Conservation (phyloP, 37 sponge, comb jelly and placozoan species). For the Ephydatia muelleri region DNA sequence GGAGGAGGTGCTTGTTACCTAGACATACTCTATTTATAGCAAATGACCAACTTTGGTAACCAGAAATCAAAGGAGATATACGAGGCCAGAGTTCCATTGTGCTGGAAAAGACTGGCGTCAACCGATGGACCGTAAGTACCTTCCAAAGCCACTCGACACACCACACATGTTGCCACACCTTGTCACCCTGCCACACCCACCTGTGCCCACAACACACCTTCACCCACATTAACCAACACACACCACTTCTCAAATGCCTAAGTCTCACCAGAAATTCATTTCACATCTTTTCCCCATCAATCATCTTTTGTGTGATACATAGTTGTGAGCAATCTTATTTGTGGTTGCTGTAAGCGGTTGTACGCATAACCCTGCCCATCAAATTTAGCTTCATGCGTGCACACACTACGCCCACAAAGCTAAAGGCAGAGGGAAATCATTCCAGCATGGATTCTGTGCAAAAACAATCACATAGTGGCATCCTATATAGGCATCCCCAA, state of each 20-base stretch:
- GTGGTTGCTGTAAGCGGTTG: no score
- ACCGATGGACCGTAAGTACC: slow-evolving; percentile 50
- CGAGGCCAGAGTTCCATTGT: slow-evolving; percentile 68
- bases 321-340: no score
- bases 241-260: not conserved
- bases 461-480: no score
- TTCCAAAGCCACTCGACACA: not conserved
- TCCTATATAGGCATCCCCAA: no score
- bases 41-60: slow-evolving; percentile 58
- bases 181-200: not conserved
- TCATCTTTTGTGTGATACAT: no score
- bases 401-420: no score
- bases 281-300: not conserved
- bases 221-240: not conserved
- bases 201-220: not conserved
- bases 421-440: no score
- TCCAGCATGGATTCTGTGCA: no score
- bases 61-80: slow-evolving; percentile 27
- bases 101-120: slow-evolving; percentile 58
- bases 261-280: not conserved
- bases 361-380: no score
- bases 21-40: not conserved
- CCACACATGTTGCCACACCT: not conserved
- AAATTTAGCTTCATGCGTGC: no score
- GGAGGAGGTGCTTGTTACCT: not conserved